A percentile compares a stretch with the other conserved stretches of the same genome.
Conservation (phyloP, 2,113 vertebrate genomes). For the Muntiacus reevesi region DNA sequence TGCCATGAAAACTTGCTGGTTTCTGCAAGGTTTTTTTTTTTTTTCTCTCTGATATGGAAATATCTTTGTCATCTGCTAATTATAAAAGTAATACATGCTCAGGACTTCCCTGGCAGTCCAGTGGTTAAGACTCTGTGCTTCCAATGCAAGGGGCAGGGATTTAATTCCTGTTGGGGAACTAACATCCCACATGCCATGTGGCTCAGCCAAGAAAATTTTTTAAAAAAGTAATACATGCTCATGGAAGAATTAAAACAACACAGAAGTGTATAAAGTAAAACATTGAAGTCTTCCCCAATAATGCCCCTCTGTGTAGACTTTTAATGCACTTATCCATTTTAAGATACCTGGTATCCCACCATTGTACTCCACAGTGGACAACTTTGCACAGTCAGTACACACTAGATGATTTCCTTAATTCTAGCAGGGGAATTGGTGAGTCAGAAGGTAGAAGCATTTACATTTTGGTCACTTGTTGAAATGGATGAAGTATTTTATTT, state of each 20-base stretch:
- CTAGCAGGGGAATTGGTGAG: not conserved
- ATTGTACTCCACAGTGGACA: not conserved
- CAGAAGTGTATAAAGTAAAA: not conserved
- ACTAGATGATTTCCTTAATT: not conserved
- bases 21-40: not conserved
- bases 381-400: not conserved
- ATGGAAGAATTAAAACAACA: not conserved
- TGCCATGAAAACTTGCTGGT: not conserved
- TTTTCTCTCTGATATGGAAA: not conserved
- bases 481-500: not conserved
- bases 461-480: conserved; percentile 1
- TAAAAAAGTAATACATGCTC: not conserved
- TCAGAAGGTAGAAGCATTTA: not conserved
- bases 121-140: not conserved
- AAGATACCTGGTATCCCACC: not conserved
- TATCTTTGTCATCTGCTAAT: not conserved
- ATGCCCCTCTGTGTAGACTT: not conserved
- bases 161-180: not conserved
- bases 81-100: not conserved
- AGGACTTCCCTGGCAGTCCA: not conserved
- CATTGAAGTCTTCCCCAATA: not conserved
- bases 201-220: not conserved
- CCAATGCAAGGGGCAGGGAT: not conserved
- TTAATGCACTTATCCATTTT: not conserved
- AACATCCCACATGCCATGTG: not conserved